Conservation (phyloP, 2,888 invertebrate genomes). For the Gasteruption jaculator region DNA sequence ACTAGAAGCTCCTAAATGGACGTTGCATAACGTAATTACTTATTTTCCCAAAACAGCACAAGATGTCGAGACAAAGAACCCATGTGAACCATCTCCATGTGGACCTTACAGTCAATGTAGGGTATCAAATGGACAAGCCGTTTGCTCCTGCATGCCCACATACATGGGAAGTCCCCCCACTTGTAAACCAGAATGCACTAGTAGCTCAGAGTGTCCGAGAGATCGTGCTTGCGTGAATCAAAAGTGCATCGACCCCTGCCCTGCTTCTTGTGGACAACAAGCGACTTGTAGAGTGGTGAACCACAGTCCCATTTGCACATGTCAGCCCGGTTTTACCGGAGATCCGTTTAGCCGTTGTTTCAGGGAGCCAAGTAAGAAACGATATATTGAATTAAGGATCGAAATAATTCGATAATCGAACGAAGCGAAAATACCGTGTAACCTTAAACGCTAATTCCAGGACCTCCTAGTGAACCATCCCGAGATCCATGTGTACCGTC, state of each 20-base stretch:
- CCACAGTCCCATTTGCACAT: conserved; percentile 69
- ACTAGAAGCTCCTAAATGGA: too few species aligned
- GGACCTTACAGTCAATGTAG: conserved; percentile 70
- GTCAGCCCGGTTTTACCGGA: conserved; percentile 49
- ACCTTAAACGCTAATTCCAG: conserved; percentile 51
- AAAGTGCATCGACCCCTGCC: conserved; percentile 75
- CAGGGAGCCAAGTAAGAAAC: conserved; percentile 53
- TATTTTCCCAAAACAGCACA: conserved; percentile 16
- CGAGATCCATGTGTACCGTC: conserved; percentile 62
- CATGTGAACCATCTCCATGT: conserved; percentile 65
- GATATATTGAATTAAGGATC: too few species aligned
- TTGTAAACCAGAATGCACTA: conserved; percentile 70
- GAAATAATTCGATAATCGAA: too few species aligned
- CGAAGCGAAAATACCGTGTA: too few species aligned
- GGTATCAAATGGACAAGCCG: conserved; percentile 59
- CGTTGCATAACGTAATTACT: too few species aligned
- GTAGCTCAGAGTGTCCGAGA: conserved; percentile 69
- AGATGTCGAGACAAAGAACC: conserved; percentile 54
- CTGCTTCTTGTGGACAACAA: conserved; percentile 70
- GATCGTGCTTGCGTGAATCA: conserved; percentile 74
- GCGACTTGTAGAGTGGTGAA: conserved; percentile 72
- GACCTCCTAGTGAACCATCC: conserved; percentile 57
- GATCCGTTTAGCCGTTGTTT: conserved; percentile 48
- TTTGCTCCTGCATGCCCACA: conserved; percentile 63
- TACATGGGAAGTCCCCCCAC: conserved; percentile 69